Evolutionary conservation across 64 coral and sea anemone species (phyloP), one percentile per base, ranked within the genome.

Genomic region (Platygyra sinensis): DNA sequence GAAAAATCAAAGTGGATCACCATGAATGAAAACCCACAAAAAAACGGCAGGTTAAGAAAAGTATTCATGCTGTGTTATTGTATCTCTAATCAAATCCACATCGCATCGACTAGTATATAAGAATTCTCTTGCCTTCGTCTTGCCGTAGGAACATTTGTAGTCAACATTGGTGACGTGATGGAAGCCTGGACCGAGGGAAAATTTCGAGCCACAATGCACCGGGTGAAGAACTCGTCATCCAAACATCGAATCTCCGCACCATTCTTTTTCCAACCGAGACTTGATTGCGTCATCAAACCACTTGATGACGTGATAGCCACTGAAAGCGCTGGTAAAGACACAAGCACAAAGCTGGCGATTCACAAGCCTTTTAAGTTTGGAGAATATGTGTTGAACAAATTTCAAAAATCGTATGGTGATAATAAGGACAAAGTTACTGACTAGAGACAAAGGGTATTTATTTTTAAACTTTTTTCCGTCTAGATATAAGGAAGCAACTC

Each of bases 181-280:
- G 89, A 90, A 50, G 78, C 62, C 62, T 90, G 77, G 89, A 90
- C 89, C 22, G 32, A 51, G 20, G 89, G 89, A 59, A 46, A 72
- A 25, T 82, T 67, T 60, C 77, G 64, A 16, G 89, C 89, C 19
- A 79, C 89, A 59, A 71, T 90, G 50, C 89, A 90, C 65, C 78
- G 89, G 3, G 89, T 90, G 8, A 90, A 82, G 49, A 90, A 83
- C 67, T 62, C 89, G 3, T 10, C 62, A 36, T 61, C 46, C 29
- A 36, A 72, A 12, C 78, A 80, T 36, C 62, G 89, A 28, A 72
- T 72, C 42, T 90, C 89, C 0, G 72, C 63, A 20, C 65, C 89
- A 11, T 90, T 82, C 78, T 90, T 90, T 24, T 90, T 90, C 39
- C 89, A 90, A 11, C 89, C 89, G 10, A 30, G 79, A 24, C 77